Conservation (phyloP, 2,797 vertebrate species). For the Pristis pectinata region DNA sequence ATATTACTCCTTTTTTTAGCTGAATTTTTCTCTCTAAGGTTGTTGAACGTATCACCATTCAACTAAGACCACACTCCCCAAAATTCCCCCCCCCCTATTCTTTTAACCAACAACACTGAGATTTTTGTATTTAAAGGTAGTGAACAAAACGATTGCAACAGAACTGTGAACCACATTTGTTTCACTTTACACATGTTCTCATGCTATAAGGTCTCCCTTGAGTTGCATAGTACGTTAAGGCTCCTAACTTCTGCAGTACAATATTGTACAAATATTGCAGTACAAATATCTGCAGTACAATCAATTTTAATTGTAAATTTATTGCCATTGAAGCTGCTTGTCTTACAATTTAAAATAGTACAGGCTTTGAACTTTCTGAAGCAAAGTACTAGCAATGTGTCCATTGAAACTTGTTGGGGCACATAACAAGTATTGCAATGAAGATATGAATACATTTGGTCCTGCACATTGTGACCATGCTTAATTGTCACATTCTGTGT, state of each 20-base stretch:
- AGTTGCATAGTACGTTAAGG: not conserved
- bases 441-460: not conserved
- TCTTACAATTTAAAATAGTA: not conserved
- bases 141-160: not conserved
- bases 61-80: too few species aligned
- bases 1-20: too few species aligned
- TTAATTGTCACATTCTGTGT: not conserved
- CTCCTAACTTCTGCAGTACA: not conserved
- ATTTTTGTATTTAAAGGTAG: too few species aligned
- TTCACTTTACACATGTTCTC: not conserved
- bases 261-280: too few species aligned
- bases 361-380: not conserved
- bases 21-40: too few species aligned
- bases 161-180: not conserved
- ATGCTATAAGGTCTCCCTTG: not conserved
- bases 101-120: too few species aligned
- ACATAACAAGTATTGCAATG: not conserved
- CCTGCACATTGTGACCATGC: not conserved
- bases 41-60: too few species aligned
- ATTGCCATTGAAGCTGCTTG: not conserved
- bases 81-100: too few species aligned
- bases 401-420: not conserved
- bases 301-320: not conserved
- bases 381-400: not conserved
- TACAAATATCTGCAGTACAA: too few species aligned